Evolutionary conservation across 2,797 vertebrate genomes (phyloP).

Genomic region (Acomys russatus): DNA sequence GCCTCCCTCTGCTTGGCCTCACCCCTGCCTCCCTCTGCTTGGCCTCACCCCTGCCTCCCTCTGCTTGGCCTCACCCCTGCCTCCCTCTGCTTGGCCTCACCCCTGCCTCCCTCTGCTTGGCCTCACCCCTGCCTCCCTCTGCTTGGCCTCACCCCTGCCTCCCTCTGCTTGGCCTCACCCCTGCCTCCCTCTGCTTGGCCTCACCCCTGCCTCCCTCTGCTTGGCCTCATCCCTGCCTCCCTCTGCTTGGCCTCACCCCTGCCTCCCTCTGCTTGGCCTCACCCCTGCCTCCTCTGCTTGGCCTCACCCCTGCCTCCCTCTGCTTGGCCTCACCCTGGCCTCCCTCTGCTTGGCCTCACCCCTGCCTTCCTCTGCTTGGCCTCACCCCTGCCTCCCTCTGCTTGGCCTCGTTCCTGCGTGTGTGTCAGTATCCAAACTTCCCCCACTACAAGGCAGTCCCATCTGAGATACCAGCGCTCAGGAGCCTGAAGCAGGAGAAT

Average conservation of each 20-base stretch:
- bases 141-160: not conserved
- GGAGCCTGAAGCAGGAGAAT: not conserved
- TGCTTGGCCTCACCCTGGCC: not conserved
- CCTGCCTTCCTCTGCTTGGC: not conserved
- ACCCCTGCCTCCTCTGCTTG: too few species aligned
- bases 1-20: not conserved
- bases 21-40: not conserved
- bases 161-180: not conserved
- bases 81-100: not conserved
- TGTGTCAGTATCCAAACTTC: fast-evolving
- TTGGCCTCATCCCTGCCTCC: not conserved
- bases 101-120: too few species aligned
- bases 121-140: not conserved
- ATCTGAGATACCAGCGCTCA: not conserved
- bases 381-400: not conserved
- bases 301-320: not conserved
- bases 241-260: not conserved
- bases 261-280: not conserved
- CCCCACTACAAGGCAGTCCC: not conserved
- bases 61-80: not conserved
- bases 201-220: not conserved
- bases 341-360: not conserved
- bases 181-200: too few species aligned
- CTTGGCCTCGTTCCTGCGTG: not conserved
- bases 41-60: not conserved